Conservation (phyloP, 2,888 invertebrate genomes). For the Phengaris alcon region DNA sequence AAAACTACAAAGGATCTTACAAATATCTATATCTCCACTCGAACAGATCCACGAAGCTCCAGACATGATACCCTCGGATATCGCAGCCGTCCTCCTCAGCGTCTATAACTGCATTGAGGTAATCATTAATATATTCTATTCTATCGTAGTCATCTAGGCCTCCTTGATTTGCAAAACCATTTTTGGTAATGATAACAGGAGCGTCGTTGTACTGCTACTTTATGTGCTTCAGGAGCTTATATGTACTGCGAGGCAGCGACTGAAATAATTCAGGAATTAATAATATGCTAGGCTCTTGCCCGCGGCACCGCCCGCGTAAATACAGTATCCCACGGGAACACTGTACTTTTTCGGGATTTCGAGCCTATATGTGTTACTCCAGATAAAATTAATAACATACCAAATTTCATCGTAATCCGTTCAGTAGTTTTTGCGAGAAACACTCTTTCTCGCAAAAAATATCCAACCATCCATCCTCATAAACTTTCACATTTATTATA, state of each 20-base stretch:
- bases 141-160: constrained; percentile 67
- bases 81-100: constrained; percentile 57
- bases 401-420: too few relatives aligned
- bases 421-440: too few relatives aligned
- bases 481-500: too few relatives aligned
- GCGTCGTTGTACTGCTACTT: constrained; percentile 41
- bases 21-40: constrained; percentile 77
- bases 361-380: too few relatives aligned
- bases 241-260: constrained; percentile 70
- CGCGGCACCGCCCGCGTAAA: too few relatives aligned
- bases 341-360: too few relatives aligned
- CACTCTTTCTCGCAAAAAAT: too few relatives aligned
- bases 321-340: too few relatives aligned
- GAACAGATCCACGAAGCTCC: constrained; percentile 80
- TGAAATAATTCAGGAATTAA: neutral
- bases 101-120: constrained; percentile 58
- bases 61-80: constrained; percentile 68
- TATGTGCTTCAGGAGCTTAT: constrained; percentile 67
- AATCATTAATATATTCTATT: constrained; percentile 58
- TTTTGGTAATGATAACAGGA: constrained; percentile 70
- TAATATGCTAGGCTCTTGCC: too few relatives aligned
- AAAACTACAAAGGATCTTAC: constrained; percentile 50
- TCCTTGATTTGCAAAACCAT: constrained; percentile 65
- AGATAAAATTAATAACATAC: too few relatives aligned
- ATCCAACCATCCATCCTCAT: too few relatives aligned